Percentiles rank a stretch among this genome's conserved stretches.
phyloP scores from a whole-genome alignment of 2,113 vertebrate genomes.

The Peromyscus leucopus region DNA sequence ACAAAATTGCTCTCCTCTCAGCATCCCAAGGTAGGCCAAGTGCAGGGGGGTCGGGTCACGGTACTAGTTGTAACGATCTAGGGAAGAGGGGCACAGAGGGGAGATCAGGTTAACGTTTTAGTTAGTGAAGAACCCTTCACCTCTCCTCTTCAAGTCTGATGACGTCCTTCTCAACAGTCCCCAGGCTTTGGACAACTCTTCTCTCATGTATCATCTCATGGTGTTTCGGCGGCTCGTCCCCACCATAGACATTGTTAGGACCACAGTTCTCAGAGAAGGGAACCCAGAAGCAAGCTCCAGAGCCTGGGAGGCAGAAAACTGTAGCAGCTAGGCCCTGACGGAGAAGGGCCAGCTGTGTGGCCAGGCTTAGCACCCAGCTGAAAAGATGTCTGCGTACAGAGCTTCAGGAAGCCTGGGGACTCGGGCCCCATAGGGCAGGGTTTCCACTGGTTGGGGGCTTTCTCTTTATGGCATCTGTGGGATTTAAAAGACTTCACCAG shows the following conservation, averaged over 20 bases:
- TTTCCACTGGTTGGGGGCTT: not conserved
- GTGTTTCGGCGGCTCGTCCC: not conserved
- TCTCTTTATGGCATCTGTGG: not conserved
- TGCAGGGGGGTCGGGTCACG: not conserved
- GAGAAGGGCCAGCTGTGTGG: not conserved
- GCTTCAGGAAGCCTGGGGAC: not conserved
- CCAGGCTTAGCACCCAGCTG: not conserved
- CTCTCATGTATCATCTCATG: not conserved
- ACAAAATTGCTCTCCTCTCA: not conserved
- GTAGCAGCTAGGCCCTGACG: not conserved
- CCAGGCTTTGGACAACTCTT: not conserved
- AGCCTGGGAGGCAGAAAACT: not conserved
- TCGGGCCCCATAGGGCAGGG: not conserved
- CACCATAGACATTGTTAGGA: not conserved
- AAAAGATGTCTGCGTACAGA: not conserved
- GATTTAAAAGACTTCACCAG: not conserved
- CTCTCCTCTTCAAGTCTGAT: not conserved
- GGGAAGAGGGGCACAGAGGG: not conserved
- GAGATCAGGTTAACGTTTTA: not conserved
- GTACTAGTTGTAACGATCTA: not conserved
- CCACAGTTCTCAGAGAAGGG: not conserved
- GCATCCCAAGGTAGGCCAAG: not conserved
- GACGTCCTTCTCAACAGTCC: not conserved
- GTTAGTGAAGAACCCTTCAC: not conserved
- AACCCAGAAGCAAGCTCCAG: not conserved